Percentiles rank a stretch among this genome's conserved stretches.
Evolutionary conservation across 2,113 vertebrate species (phyloP).

Genomic region (Nothobranchius furzeri): DNA sequence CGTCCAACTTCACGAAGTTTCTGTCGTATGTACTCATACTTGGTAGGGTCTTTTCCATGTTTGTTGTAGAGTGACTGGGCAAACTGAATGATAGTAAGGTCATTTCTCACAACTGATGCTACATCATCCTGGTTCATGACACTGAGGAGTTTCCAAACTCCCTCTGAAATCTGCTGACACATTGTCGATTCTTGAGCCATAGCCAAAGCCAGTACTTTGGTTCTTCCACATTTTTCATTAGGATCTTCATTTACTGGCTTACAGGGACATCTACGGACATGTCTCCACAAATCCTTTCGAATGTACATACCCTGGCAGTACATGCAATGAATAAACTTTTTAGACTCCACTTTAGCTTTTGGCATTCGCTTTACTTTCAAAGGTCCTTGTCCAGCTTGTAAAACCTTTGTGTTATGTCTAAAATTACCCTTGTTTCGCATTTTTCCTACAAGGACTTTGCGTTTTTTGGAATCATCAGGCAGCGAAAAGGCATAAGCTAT

Average conservation of each 20-base stretch:
- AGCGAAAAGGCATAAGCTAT: background rate
- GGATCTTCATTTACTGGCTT: background rate
- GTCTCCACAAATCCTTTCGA: conserved; percentile 12
- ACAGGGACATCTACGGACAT: conserved; percentile 13
- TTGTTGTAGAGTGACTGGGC: conserved; percentile 13
- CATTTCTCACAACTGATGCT: conserved; percentile 8
- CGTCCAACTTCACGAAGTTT: conserved; percentile 9
- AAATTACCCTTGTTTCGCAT: conserved; percentile 22
- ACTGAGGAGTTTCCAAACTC: conserved; percentile 23
- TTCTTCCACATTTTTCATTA: background rate
- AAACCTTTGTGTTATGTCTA: background rate
- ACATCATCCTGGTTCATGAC: conserved; percentile 30
- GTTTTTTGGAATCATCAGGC: background rate
- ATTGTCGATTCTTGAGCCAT: background rate
- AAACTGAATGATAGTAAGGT: conserved; percentile 22
- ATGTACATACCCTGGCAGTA: conserved; percentile 12
- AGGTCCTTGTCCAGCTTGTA: background rate
- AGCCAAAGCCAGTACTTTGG: conserved; percentile 18
- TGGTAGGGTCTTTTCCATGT: conserved; percentile 20
- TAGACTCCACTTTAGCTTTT: background rate
- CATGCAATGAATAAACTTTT: conserved; percentile 23
- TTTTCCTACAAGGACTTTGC: conserved; percentile 2
- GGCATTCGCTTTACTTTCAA: conserved; percentile 22
- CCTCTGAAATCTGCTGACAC: conserved; percentile 11
- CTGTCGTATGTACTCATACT: conserved; percentile 11